Evolutionary conservation across 2,113 vertebrate species (phyloP), one percentile per base, ranked within the genome.

Genomic region (Centropristis striata): DNA sequence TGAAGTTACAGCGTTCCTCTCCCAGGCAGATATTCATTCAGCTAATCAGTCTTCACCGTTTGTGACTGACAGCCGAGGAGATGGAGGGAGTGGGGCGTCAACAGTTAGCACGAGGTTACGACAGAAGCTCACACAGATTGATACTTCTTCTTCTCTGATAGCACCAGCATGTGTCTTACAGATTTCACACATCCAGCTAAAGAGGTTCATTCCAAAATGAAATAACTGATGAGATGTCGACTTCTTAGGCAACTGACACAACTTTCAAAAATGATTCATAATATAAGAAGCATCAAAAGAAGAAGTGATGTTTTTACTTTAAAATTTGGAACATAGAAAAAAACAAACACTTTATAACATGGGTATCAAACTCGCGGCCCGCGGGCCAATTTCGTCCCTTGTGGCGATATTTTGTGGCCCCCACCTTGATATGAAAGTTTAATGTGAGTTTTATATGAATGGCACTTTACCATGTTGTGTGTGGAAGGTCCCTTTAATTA

Each of bases 1-100:
- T 67, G 39, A 74, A 75, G 64, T 86, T 69, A 61, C 16, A 55
- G 39, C 51, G 84, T 85, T 50, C 61, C 66, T 84, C 74, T 65
- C 55, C 53, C 28, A 41, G 57, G 49, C 65, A 71, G 69, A 83
- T 77, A 83, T 65, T 83, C 39, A 54, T 49, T 78, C 67, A 54
- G 54, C 65, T 47, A 65, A 65, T 73, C 60, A 49, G 55, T 78
- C 75, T 68, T n/a, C 21, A n/a, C 23, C 32, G 41, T 47, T 78
- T 59, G 42, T 78, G 41, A 73, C 37, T 80, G 65, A 64, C 44
- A 49, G 28, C 44, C 47, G 25, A 28, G 46, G 59, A 75, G 64
- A 64, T 12, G 1, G 15, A 42, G 1, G 50, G 37, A 58, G 51
- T 3, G n/a, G 23, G 12, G 41, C 37, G 3, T 80, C 53, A 66